A percentile compares a stretch with the other conserved stretches of the same genome.
These are phyloP conservation scores for Darevskia nairensis DNA, from an alignment of 2,797 vertebrate species.

Conservation along the genomic window DNA sequence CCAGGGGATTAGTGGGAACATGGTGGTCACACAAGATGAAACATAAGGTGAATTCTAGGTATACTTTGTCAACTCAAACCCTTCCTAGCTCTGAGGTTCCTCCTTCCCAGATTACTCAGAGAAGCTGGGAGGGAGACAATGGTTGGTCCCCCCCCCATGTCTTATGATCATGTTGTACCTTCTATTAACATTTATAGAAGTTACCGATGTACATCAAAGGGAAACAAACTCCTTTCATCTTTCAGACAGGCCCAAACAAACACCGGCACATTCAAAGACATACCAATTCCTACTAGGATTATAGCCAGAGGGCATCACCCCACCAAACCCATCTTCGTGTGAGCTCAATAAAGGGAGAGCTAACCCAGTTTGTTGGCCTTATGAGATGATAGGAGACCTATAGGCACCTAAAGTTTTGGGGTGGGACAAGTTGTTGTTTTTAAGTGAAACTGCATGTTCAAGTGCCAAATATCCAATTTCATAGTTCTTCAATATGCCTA, in stretches of 20 bases:
- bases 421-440: not conserved
- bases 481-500: not conserved
- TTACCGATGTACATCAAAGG: slow-evolving; percentile 75
- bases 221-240: slow-evolving; percentile 70
- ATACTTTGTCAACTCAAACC: slow-evolving; percentile 48
- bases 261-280: slow-evolving; percentile 21
- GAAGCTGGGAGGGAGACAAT: not conserved
- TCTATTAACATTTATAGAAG: slow-evolving; percentile 78
- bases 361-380: not conserved
- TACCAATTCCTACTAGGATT: not conserved
- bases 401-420: not conserved
- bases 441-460: not conserved
- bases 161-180: slow-evolving; percentile 62
- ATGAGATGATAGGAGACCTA: not conserved
- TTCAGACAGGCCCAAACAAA: slow-evolving; percentile 61
- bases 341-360: not conserved
- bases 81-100: slow-evolving; percentile 36
- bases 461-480: too few relatives aligned
- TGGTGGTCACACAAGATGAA: not conserved
- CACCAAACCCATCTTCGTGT: slow-evolving; percentile 20
- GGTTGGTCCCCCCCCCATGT: not conserved
- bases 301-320: not conserved
- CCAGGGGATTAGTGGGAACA: accelerated
- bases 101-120: slow-evolving; percentile 45
- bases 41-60: not conserved